A percentile compares a stretch with the other conserved stretches of the same genome.
phyloP scores from a whole-genome alignment of 2,888 invertebrate genomes.

The Eurois occulta region DNA sequence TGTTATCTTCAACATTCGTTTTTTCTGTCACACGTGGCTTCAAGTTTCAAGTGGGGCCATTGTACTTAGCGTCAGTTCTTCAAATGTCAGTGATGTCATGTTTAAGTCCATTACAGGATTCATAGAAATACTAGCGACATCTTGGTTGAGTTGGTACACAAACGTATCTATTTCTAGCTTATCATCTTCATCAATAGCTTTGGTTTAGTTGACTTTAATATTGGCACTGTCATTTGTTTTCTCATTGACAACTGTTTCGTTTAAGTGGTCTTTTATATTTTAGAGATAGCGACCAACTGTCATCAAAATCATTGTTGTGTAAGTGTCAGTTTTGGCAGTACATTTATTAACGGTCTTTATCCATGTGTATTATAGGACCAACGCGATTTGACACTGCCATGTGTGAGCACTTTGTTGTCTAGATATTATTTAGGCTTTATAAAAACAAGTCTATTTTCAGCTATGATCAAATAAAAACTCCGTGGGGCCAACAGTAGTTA shows the following conservation, averaged over 20 bases:
- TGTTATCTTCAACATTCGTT: conserved; percentile 33
- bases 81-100: conserved; percentile 33
- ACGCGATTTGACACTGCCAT: conserved; percentile 27
- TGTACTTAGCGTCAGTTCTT: conserved; percentile 34
- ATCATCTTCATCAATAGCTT: not conserved
- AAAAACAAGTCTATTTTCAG: conserved; percentile 57
- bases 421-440: conserved; percentile 47
- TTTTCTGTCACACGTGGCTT: conserved; percentile 19
- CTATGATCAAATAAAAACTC: conserved; percentile 58
- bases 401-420: conserved; percentile 33
- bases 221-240: not conserved
- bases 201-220: not conserved
- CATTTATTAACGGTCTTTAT: not conserved
- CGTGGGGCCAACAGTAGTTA: conserved; percentile 60
- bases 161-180: not conserved
- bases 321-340: not conserved
- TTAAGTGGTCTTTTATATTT: not conserved
- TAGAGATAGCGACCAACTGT: not conserved
- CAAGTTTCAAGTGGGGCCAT: conserved; percentile 27
- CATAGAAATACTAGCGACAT: conserved; percentile 23
- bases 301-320: not conserved
- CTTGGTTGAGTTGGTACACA: not conserved
- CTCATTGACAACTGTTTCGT: not conserved
- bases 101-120: conserved; percentile 23
- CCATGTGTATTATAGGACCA: conserved; percentile 3